A percentile compares a stretch with the other conserved stretches of the same genome.
phyloP scores from a whole-genome alignment of 2,888 invertebrate species.

The Chrysina gloriosa region DNA sequence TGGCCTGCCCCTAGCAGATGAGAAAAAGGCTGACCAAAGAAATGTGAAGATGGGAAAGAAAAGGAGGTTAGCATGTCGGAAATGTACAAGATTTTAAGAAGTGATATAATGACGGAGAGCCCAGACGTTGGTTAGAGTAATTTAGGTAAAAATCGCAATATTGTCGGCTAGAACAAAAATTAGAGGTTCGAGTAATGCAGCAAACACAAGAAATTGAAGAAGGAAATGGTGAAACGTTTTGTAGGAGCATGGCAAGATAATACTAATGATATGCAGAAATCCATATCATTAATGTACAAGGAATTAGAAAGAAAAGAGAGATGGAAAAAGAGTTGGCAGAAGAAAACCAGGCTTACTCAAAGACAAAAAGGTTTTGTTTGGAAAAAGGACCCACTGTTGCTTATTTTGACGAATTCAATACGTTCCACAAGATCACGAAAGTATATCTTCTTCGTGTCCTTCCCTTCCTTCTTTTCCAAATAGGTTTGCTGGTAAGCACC shows the following conservation, averaged over 20 bases:
- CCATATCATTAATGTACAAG: slow-evolving; percentile 75
- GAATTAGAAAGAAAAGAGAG: slow-evolving; percentile 72
- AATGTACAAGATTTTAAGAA: slow-evolving; percentile 83
- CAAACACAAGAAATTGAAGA: slow-evolving; percentile 75
- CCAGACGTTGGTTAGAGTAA: slow-evolving; percentile 83
- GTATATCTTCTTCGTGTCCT: no score
- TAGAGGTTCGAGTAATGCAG: slow-evolving; percentile 78
- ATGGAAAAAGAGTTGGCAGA: slow-evolving; percentile 74
- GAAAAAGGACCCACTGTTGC: slow-evolving; percentile 79
- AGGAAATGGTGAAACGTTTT: slow-evolving; percentile 72
- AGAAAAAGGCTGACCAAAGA: slow-evolving; percentile 62
- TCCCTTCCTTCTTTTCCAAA: no score
- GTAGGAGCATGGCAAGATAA: slow-evolving; percentile 81
- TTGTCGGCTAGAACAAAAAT: slow-evolving; percentile 77
- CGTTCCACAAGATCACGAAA: slow-evolving; percentile 77
- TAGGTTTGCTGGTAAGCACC: no score
- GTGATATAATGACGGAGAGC: slow-evolving; percentile 90
- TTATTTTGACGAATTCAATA: slow-evolving; percentile 90
- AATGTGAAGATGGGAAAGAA: slow-evolving; percentile 70
- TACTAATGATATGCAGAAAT: slow-evolving; percentile 75
- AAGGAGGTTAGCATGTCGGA: slow-evolving; percentile 86
- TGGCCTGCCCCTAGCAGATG: slow-evolving; percentile 69
- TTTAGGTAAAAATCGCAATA: slow-evolving; percentile 78
- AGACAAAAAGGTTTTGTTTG: slow-evolving; percentile 80
- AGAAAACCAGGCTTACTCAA: no score